Conservation (phyloP, 2,888 invertebrate genomes). For the Eustalomyia histrio region DNA sequence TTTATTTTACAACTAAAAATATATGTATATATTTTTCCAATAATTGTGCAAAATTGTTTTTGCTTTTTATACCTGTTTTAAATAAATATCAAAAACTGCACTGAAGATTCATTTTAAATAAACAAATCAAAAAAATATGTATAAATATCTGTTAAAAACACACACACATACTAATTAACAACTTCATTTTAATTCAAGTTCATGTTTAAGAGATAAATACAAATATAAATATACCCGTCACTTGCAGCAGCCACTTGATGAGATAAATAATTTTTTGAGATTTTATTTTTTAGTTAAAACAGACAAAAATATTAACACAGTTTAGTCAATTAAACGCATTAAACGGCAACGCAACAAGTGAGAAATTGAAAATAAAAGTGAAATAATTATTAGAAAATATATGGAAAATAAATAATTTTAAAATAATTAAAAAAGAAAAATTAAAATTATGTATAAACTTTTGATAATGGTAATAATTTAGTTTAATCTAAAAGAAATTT, state of each 20-base stretch:
- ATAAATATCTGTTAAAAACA: constrained; percentile 29
- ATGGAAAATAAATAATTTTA: background rate
- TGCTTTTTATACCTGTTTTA: background rate
- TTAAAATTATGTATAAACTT: constrained; percentile 39
- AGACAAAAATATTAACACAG: constrained; percentile 41
- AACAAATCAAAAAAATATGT: background rate
- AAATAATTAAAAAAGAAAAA: constrained; percentile 17
- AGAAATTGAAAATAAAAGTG: constrained; percentile 29
- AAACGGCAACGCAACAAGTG: constrained; percentile 44
- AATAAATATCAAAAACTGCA: constrained; percentile 1
- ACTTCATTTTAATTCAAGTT: constrained; percentile 52
- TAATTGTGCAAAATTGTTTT: background rate
- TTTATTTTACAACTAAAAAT: too few species aligned
- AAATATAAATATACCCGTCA: constrained; percentile 46
- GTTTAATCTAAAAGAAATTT: background rate
- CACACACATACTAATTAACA: constrained; percentile 45
- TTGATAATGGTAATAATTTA: constrained; percentile 49
- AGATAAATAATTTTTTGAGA: constrained; percentile 47
- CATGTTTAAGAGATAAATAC: constrained; percentile 26
- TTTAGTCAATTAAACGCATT: constrained; percentile 61
- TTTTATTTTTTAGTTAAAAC: constrained; percentile 50
- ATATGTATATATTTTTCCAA: background rate
- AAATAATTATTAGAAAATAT: background rate
- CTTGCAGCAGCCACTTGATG: constrained; percentile 24
- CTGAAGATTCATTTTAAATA: constrained; percentile 24